Evolutionary conservation across 2,113 vertebrate species (phyloP).

Genomic region (Hypanus sabinus): DNA sequence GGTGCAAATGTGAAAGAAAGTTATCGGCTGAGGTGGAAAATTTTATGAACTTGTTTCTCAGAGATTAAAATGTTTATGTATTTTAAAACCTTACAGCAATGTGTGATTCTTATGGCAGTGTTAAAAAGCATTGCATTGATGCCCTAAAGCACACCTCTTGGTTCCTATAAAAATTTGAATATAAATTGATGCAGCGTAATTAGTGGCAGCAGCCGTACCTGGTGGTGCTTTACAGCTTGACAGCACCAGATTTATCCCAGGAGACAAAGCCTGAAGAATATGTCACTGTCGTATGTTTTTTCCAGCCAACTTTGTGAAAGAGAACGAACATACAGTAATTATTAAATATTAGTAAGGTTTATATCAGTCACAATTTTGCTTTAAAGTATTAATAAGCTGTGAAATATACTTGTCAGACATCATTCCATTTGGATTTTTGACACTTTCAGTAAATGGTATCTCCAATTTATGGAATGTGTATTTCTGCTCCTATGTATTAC

Average conservation of each 20-base stretch:
- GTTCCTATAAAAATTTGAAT: constrained; percentile 37
- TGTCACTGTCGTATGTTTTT: constrained; percentile 35
- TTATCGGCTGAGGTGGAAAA: constrained; percentile 52
- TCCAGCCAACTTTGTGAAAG: constrained; percentile 23
- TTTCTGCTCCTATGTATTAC: no score
- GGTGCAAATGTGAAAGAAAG: constrained; percentile 99
- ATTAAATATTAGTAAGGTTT: constrained; percentile 8
- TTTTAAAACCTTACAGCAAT: constrained; percentile 13
- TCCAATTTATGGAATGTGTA: background rate
- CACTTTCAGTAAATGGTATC: background rate
- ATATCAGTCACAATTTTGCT: background rate
- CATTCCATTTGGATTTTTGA: background rate
- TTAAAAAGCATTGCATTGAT: constrained; percentile 29
- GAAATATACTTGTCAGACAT: constrained; percentile 8
- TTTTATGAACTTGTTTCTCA: constrained; percentile 19
- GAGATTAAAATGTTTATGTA: background rate
- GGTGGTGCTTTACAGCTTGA: constrained; percentile 37
- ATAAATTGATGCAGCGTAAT: constrained; percentile 38
- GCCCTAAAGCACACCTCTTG: constrained; percentile 38
- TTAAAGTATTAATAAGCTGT: background rate
- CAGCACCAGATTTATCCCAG: constrained; percentile 31
- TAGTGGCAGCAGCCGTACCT: constrained; percentile 37
- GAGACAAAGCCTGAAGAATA: constrained; percentile 37
- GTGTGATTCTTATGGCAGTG: constrained; percentile 27
- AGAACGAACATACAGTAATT: constrained; percentile 1